Base-by-base conservation (phyloP, 2,888 invertebrate species). In the Ellobium chinense region DNA sequence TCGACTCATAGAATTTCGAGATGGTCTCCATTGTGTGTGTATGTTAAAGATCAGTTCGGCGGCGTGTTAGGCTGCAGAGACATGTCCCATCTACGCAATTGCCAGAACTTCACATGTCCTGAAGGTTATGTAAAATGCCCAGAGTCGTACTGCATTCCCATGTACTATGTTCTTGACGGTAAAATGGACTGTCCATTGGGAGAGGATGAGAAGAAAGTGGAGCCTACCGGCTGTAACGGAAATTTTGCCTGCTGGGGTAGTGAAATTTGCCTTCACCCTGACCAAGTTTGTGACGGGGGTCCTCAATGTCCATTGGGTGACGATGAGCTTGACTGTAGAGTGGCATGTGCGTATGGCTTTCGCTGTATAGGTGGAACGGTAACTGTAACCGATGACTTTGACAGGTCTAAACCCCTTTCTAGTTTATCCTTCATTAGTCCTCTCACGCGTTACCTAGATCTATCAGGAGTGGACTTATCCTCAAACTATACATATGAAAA, bases 121-220 rank as follows among this genome's bases (percentile, higher is more conserved):
- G 72, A 56, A n/a, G 72, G 72, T 24, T 72, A 72, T 31, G 56
- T 56, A 31, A 72, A 72, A 31, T 72, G 72, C 31, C 72, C 72
- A 1, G 31, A 31, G 1, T n/a, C 56, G 18, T 72, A 72, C 72
- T 72, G 72, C 34, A 27, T 72, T 3, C 72, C 72, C n/a, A 24
- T 54, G 5, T 58, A 72, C 29, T 58, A 58, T 29, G n/a, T 72
- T 2, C 54, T 58, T 12, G 56, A 72, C 21, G n/a, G 29, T 1
- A 5, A 27, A 2, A 12, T 21, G 1, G 58, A 72, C 58, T 72
- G 72, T 31, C 72, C 56, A 3, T 9, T 12, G 4, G 72, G 72
- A 4, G 72, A 72, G 31, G 72, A 72, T 34, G 72, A 72, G 18
- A 24, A 29, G 3, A 9, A 29, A 7, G 7, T 29, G 2, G 9